Conservation (phyloP, 2,888 invertebrate species). For the Seladonia tumulorum region DNA sequence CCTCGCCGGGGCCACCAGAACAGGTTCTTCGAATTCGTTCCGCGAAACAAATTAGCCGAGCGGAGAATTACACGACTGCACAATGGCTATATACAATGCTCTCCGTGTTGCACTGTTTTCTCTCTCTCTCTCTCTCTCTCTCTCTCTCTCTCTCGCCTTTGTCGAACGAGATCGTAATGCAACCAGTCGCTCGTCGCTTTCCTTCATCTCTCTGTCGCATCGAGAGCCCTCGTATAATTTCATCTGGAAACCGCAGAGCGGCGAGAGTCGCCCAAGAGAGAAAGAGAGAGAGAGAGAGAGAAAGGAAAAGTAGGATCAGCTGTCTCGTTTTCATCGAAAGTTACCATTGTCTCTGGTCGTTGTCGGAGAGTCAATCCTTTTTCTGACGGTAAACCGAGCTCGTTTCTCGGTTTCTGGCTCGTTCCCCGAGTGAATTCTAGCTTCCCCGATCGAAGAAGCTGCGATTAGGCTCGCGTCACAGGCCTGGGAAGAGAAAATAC, state of each 20-base stretch:
- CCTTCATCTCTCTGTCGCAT: slow-evolving; percentile 26
- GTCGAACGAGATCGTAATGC: slow-evolving; percentile 25
- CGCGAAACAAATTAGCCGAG: slow-evolving; percentile 51
- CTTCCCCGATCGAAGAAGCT: background rate
- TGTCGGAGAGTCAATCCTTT: background rate
- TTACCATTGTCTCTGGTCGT: background rate
- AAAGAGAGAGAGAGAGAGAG: background rate
- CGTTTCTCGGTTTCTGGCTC: background rate
- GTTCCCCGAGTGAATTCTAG: background rate
- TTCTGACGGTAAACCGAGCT: background rate
- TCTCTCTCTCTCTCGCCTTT: background rate
- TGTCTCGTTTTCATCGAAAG: slow-evolving; percentile 40
- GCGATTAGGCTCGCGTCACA: slow-evolving; percentile 21
- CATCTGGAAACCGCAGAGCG: slow-evolving; percentile 53
- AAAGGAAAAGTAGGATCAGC: background rate
- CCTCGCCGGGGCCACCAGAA: background rate
- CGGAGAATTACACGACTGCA: slow-evolving; percentile 12
- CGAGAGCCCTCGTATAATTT: slow-evolving; percentile 47
- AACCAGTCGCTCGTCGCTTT: slow-evolving; percentile 15
- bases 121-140: background rate
- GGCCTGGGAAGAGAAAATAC: background rate
- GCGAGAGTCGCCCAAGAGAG: background rate
- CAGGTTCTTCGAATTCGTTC: slow-evolving; percentile 46
- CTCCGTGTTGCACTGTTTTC: slow-evolving; percentile 1
- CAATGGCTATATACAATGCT: slow-evolving; percentile 14